Evolutionary conservation across 2,113 vertebrate species (phyloP), one percentile per base, ranked within the genome.

Genomic region (Pungitius pungitius): DNA sequence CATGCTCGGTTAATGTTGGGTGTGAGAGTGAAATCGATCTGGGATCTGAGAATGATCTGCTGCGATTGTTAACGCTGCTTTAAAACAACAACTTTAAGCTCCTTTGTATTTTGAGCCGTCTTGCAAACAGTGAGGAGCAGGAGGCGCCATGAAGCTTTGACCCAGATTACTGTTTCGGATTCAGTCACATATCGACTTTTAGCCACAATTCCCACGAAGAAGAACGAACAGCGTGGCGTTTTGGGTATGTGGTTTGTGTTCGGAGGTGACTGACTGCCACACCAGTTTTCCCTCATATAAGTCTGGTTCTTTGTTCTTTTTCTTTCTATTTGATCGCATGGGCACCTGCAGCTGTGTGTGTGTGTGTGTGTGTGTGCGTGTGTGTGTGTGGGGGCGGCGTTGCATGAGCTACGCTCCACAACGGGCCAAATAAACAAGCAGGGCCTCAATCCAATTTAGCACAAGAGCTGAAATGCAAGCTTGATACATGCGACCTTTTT

Each of bases 101-200:
- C 17, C 10, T 8, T 40, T 39, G 43, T 73, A 14, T 66, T 71
- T 3, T 8, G 12, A 54, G 42, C 26, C 8, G 8, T 20, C 54
- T 77, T 75, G 52, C 81, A 85, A 69, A 83, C 69, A 35, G 18
- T 30, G 73, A 24, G 33, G 27, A 68, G 70, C 67, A 69, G 43
- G 14, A 69, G 65, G 51, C 66, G 20, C 12, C 0, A 18, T 39
- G n/a, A 59, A 77, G 82, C 80, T 87, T 77, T 90, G 85, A 90
- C 89, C 85, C 85, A 90, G 85, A 89, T 90, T 59, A 30, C 3
- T 17, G 20, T 74, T 60, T 83, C 73, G 59, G 64, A 20, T 65
- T 76, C 15, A 81, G 54, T 78, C 81, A 68, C 30, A 47, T 40
- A 51, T 66, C 27, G 15, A n/a, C 65, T 78, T 55, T 85, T 61